Evolutionary conservation across 2,888 invertebrate species (phyloP), one percentile per base, ranked within the genome.

Genomic region (Tromatobia lineatoria): DNA sequence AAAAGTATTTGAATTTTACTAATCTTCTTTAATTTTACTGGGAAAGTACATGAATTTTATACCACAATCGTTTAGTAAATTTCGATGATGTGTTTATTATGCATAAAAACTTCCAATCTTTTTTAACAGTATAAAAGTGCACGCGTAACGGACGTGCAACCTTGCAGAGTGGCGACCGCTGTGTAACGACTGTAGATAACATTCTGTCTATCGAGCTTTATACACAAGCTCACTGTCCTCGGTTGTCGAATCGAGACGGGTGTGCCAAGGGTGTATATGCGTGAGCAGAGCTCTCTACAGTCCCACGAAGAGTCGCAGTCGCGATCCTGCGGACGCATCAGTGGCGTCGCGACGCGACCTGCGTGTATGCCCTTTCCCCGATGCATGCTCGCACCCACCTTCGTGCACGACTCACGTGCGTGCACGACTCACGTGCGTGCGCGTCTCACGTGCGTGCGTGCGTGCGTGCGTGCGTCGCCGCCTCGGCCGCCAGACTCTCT

Each of bases 341-440:
- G 61, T 20, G 25, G 59, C n/a, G 45, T 59, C 59, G 45, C 47
- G 73, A 13, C 20, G 38, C 18, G 18, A 64, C 18, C 20, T 74
- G 74, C 74, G 61, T 64, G 64, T 50, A 29, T 54, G 54, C 34
- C 57, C 47, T 45, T 73, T 78, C 69, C 59, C 57, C 15, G 25
- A 57, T 64, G 71, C 79, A 50, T 59, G 57, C 59, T 15, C 67
- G 64, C 75, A 67, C 67, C 80, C 67, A 74, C 47, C 69, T 74
- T 54, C 57, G 59, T 67, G 66, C 50, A 23, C 54, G 20, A 23
- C 18, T 76, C 71, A 47, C 34, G 50, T 75, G 74, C 82, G 67
- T 67, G 82, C 77, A 64, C 87, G 86, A n/a, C n/a, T n/a, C 89
- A 87, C 85, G 83, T 85, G 85, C 88, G 88, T 87, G 87, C 71